A percentile compares a stretch with the other conserved stretches of the same genome.
These are phyloP conservation scores for Lota lota DNA, from an alignment of 2,113 vertebrate genomes.

Conservation along the genomic window DNA sequence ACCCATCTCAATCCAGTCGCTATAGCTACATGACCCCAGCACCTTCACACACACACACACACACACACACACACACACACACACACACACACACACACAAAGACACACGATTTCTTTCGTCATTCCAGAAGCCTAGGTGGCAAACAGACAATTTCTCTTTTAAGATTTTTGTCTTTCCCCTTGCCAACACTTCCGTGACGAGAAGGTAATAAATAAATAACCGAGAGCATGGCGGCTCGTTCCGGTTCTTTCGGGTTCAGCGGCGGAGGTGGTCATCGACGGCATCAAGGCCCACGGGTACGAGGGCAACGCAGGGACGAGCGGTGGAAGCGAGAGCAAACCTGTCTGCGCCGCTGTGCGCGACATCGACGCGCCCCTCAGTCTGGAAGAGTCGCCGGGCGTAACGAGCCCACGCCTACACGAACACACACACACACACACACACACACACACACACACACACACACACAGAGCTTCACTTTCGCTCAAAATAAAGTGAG, in stretches of 20 bases:
- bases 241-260: conserved; percentile 14
- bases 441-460: too few species aligned
- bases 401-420: conserved; percentile 54
- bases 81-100: not conserved
- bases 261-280: conserved; percentile 54
- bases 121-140: conserved; percentile 16
- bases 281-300: conserved; percentile 67
- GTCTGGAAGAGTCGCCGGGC: conserved; percentile 56
- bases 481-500: too few species aligned
- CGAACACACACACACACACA: too few species aligned
- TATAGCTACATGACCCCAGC: conserved; percentile 23
- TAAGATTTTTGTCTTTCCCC: not conserved
- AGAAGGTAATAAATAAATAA: too few species aligned
- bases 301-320: conserved; percentile 37
- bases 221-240: conserved; percentile 9
- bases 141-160: conserved; percentile 16
- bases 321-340: conserved; percentile 35
- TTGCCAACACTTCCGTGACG: conserved; percentile 16
- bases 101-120: not conserved
- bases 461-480: too few species aligned
- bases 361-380: conserved; percentile 62
- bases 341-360: conserved; percentile 49
- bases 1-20: not conserved
- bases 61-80: not conserved
- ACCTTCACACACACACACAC: conserved; percentile 3